Evolutionary conservation across 2,113 vertebrate species (phyloP), one percentile per base, ranked within the genome.

Genomic region (Columba livia): DNA sequence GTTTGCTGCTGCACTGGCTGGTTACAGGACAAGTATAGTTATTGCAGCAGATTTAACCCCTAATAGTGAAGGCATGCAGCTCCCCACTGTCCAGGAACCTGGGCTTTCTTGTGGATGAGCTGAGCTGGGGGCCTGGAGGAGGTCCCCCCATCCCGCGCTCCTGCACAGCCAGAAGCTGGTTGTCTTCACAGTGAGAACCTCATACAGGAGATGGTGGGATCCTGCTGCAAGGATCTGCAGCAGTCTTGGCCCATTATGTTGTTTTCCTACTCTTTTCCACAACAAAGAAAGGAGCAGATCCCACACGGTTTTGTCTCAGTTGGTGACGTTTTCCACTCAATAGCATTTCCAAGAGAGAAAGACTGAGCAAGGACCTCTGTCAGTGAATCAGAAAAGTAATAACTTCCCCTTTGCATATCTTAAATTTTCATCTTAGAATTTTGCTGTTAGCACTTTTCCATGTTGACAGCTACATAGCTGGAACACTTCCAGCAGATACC

Each of bases 391-490:
- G 77, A 87, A 96, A 92, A 75, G n/a, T 19, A 85, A 36, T 91
- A 79, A 86, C 73, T 89, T 85, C 50, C 51, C n/a, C 44, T 77
- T 36, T 40, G 20, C 83, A 40, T 88, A 79, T 83, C 91, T 95
- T 71, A 78, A 58, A 88, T 82, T 87, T 82, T 93, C 90, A 88
- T 91, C 85, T 69, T 36, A 83, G 62, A 12, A 17, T 80, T 96
- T 89, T 90, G 91, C 95, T 96, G 70, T 72, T 75, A 96, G 91
- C 96, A 90, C 86, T 97, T 96, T 96, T 96, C 96, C 96, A 89
- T 83, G 67, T 80, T 93, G 91, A 89, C 71, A 95, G 62, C 51
- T 48, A 23, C 42, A 82, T 69, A 75, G 81, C 66, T 83, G 71
- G 78, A 95, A 94, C 79, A 77, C 20, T 88, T 42, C 40, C 60